Conservation (phyloP, 2,797 vertebrate species). For the Myotis planiceps region DNA sequence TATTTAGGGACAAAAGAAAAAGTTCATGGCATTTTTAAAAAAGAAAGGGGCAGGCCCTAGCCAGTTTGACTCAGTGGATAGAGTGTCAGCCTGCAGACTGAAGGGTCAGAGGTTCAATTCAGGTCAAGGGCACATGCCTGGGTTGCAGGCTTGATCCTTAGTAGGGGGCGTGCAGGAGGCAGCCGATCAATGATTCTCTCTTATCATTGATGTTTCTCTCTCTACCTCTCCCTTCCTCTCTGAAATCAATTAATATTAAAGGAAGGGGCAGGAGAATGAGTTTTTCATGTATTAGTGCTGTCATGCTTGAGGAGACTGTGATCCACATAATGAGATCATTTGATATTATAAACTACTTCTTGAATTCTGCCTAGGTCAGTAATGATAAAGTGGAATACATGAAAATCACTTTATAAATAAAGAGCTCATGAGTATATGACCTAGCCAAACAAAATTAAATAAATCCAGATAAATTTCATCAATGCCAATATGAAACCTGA, state of each 20-base stretch:
- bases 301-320: not conserved
- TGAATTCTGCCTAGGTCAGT: not conserved
- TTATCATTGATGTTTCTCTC: no score
- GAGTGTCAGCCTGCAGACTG: no score
- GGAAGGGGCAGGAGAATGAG: not conserved
- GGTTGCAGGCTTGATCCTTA: no score
- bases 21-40: not conserved
- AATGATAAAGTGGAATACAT: not conserved
- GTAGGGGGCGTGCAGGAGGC: no score
- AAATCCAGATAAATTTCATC: not conserved
- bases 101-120: no score
- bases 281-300: not conserved
- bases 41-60: not conserved
- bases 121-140: no score
- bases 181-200: no score
- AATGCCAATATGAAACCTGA: not conserved
- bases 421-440: not conserved
- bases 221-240: no score
- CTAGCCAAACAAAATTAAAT: slow-evolving; percentile 26
- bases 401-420: not conserved
- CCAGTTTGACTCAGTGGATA: no score
- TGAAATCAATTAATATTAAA: not conserved
- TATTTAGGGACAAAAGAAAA: slow-evolving; percentile 50
- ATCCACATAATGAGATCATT: not conserved
- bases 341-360: not conserved